These are phyloP conservation scores for Drosophila cardini DNA, from an alignment of 1,140 invertebrate genomes.

Conservation along the genomic window DNA sequence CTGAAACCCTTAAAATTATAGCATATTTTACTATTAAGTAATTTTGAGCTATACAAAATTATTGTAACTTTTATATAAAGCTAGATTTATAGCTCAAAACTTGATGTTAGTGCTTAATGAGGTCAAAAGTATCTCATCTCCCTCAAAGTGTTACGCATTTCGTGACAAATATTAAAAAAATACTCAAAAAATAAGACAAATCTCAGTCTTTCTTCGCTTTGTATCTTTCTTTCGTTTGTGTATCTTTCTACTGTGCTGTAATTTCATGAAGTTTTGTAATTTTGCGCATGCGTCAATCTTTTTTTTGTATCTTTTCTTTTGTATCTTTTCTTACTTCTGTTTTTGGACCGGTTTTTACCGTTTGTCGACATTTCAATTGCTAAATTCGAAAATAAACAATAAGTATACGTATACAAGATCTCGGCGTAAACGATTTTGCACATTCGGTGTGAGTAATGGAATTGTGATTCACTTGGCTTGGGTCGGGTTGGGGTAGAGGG, in stretches of 20 bases:
- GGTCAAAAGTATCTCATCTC: background rate
- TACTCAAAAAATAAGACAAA: slow-evolving; percentile 1
- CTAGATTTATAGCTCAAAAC: no score
- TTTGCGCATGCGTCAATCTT: slow-evolving; percentile 67
- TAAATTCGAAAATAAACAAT: slow-evolving; percentile 78
- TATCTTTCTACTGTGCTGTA: slow-evolving; percentile 54
- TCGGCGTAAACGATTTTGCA: slow-evolving; percentile 57
- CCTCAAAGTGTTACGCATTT: slow-evolving; percentile 12
- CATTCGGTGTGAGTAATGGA: slow-evolving; percentile 66
- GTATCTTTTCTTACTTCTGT: slow-evolving; percentile 1
- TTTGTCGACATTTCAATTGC: slow-evolving; percentile 61
- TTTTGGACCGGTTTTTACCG: slow-evolving; percentile 62
- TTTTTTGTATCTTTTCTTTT: no score
- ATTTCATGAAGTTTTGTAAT: slow-evolving; percentile 79
- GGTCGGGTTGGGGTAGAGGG: no score
- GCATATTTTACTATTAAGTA: no score
- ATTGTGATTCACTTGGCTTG: slow-evolving; percentile 65
- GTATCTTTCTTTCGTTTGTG: background rate
- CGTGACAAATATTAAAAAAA: slow-evolving; percentile 10
- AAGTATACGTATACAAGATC: slow-evolving; percentile 49
- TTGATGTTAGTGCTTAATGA: background rate
- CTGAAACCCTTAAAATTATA: no score
- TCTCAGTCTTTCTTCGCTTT: slow-evolving; percentile 6
- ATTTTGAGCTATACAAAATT: no score
- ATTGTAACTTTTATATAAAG: no score